phyloP scores from a whole-genome alignment of 2,888 invertebrate genomes.

The Melieria omissa region DNA sequence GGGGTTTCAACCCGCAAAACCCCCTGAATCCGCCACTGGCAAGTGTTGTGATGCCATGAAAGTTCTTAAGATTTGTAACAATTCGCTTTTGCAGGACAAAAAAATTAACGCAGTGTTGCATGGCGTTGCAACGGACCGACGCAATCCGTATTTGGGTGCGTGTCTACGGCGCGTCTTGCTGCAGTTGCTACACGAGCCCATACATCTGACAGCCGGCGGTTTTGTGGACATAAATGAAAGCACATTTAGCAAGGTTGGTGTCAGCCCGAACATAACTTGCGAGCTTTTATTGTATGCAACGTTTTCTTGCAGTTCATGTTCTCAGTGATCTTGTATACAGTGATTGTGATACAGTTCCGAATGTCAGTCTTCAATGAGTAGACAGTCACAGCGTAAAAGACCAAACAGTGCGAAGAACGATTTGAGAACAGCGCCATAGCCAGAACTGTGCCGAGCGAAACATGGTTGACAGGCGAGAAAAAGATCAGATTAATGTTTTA shows the following conservation, averaged over 20 bases:
- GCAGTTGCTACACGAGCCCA: conserved; percentile 53
- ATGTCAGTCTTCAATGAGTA: conserved; percentile 43
- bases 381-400: too few species aligned
- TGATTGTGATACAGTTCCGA: conserved; percentile 59
- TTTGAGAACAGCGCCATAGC: too few species aligned
- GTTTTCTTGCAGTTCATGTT: conserved; percentile 51
- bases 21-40: too few species aligned
- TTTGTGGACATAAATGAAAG: conserved; percentile 49
- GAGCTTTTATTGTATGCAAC: too few species aligned
- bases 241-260: conserved; percentile 53
- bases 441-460: too few species aligned
- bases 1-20: neutral
- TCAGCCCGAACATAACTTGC: neutral
- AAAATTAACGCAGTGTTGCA: conserved; percentile 43
- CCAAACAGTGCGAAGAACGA: too few species aligned
- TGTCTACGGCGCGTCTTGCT: conserved; percentile 45
- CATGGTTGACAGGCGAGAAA: too few species aligned
- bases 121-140: conserved; percentile 42
- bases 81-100: conserved; percentile 39
- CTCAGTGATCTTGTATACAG: conserved; percentile 52
- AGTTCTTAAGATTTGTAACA: neutral
- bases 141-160: conserved; percentile 43
- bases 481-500: too few species aligned
- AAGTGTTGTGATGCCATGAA: neutral
- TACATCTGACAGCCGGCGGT: conserved; percentile 53